Percentiles rank a stretch among this genome's conserved stretches.
Evolutionary conservation across 2,797 vertebrate species (phyloP).

Genomic region (Sylvia borin): DNA sequence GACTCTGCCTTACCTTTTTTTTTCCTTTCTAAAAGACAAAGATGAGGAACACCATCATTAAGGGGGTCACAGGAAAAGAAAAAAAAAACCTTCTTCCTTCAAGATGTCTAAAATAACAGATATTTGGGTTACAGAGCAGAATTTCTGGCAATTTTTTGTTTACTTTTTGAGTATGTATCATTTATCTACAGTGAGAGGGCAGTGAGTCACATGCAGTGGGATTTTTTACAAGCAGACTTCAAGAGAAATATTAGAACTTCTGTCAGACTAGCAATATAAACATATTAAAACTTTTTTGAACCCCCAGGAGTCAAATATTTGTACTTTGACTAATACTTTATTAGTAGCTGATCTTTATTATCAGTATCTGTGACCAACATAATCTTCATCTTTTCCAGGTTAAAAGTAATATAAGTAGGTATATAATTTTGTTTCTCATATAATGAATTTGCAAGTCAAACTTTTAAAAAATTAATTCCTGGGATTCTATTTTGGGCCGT

Average conservation of each 20-base stretch:
- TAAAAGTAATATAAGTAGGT: background rate
- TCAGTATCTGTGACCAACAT: background rate
- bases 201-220: background rate
- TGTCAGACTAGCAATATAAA: background rate
- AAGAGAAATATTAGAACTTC: background rate
- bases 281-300: background rate
- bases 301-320: background rate
- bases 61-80: background rate
- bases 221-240: background rate
- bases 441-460: background rate
- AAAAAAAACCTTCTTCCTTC: background rate
- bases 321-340: background rate
- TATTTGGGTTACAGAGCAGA: background rate
- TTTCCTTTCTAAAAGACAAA: background rate
- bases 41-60: background rate
- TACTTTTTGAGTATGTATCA: background rate
- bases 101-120: background rate
- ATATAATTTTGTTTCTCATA: background rate
- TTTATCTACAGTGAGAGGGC: background rate
- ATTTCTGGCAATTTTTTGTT: background rate
- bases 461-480: constrained; percentile 42
- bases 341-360: background rate
- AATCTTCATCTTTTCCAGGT: background rate
- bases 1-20: background rate
- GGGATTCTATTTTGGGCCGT: constrained; percentile 49